phyloP scores from a whole-genome alignment of 2,797 vertebrate species.

The Cirrhinus molitorella region DNA sequence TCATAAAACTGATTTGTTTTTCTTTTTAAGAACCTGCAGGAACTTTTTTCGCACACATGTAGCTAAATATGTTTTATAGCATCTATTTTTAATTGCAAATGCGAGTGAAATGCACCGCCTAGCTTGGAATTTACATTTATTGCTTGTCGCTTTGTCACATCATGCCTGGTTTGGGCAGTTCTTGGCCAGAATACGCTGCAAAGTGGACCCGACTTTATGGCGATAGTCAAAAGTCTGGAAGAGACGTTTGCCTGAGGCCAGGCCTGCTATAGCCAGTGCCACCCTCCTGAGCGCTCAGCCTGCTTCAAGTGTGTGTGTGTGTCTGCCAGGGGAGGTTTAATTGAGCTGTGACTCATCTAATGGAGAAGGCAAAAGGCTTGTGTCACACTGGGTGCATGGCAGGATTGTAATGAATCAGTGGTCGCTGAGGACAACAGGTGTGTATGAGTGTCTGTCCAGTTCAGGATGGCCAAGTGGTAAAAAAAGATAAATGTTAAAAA shows the following conservation, averaged over 20 bases:
- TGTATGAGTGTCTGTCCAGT: conserved; percentile 28
- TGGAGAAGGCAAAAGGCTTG: conserved; percentile 52
- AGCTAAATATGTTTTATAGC: background rate
- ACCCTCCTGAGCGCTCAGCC: conserved; percentile 15
- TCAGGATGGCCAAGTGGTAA: conserved; percentile 6
- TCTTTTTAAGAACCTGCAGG: background rate
- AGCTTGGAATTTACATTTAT: background rate
- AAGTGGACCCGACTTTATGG: conserved; percentile 10
- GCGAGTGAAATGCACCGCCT: background rate
- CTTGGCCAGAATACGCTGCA: background rate
- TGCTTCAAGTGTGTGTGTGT: conserved; percentile 10
- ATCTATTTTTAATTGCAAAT: background rate
- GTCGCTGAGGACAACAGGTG: conserved; percentile 48
- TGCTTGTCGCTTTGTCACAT: background rate
- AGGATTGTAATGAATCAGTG: conserved; percentile 49
- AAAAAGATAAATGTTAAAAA: background rate
- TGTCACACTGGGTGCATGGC: conserved; percentile 51
- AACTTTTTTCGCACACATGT: background rate
- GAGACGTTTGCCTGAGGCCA: conserved; percentile 12
- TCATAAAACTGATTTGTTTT: background rate
- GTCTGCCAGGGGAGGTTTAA: conserved; percentile 53
- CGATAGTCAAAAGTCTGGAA: conserved; percentile 26
- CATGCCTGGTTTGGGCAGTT: background rate
- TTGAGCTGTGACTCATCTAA: conserved; percentile 62
- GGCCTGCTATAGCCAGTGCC: conserved; percentile 7